Evolutionary conservation across 2,113 vertebrate genomes (phyloP), one percentile per base, ranked within the genome.

Genomic region (Bubo scandiacus): DNA sequence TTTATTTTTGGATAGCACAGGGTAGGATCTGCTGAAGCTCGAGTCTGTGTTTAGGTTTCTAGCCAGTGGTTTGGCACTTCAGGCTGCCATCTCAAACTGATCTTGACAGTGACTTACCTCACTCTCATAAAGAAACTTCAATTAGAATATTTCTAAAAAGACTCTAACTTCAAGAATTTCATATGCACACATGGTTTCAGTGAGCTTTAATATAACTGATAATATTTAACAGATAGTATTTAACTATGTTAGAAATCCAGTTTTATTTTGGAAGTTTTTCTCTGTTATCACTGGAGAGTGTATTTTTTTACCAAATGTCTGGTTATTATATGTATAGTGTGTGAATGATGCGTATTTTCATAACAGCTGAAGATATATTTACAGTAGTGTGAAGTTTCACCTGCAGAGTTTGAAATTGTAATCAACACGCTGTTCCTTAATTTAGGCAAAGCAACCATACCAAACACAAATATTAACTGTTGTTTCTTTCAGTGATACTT

Each of bases 361-460:
- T 79, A 67, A 63, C 36, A 94, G 52, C 47, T 52, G 47, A 22
- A 81, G n/a, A 57, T 16, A 6, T n/a, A 51, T 89, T 94, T 77
- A 27, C 47, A 92, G 21, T 26, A 43, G 10, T 43, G 26, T 38
- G 57, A 81, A 40, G 10, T 68, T 91, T 75, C 19, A 63, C 52
- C 92, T 67, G 15, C 29, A 72, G 57, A 34, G 27, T 84, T 89
- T 79, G 52, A 84, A 95, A 71, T 17, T 61, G 8, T 78, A 66
- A 88, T 92, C 29, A 82, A 63, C 32, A 74, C 86, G 36, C 15
- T 67, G 21, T 94, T 89, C 59, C 43, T 74, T 89, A 74, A 86
- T 89, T 92, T 51, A 74, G 61, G 66, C 27, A 61, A 88, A 83
- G 34, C 11, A 72, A 80, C 16, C 12, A 5, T 45, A 90, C 70